These are phyloP conservation scores for Autographa gamma DNA, from an alignment of 2,888 invertebrate species.

Conservation along the genomic window DNA sequence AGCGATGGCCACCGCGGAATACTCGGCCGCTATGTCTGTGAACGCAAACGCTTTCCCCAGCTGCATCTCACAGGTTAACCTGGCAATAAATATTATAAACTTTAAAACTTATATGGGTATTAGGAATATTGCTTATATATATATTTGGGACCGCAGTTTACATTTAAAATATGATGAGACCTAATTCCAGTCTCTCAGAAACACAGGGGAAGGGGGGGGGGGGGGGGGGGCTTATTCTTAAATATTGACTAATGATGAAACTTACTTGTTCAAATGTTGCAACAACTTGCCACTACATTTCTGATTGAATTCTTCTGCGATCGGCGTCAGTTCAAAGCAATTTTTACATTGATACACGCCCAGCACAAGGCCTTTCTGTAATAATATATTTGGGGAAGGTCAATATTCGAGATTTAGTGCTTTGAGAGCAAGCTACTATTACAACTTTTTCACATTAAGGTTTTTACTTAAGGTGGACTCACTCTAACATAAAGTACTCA, in stretches of 20 bases:
- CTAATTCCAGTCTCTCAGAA: too few species aligned
- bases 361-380: constrained; percentile 88
- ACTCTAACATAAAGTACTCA: too few species aligned
- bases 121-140: too few species aligned
- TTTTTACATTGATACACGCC: constrained; percentile 83
- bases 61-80: constrained; percentile 68
- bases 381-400: constrained; percentile 12
- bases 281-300: constrained; percentile 85
- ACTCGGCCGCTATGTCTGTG: constrained; percentile 71
- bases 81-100: constrained; percentile 42
- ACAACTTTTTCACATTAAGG: too few species aligned
- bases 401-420: too few species aligned
- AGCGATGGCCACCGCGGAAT: constrained; percentile 74
- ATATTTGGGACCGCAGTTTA: neutral
- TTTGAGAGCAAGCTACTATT: too few species aligned
- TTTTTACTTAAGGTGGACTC: too few species aligned
- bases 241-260: constrained; percentile 23
- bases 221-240: too few species aligned
- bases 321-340: constrained; percentile 81
- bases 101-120: neutral
- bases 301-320: constrained; percentile 86
- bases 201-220: too few species aligned
- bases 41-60: constrained; percentile 77
- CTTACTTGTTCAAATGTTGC: constrained; percentile 85
- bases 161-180: neutral